Percentiles rank a stretch among this genome's conserved stretches.
Conservation (phyloP, 53 echinoderm and acorn worm species). For the Hippasteria phrygiana region DNA sequence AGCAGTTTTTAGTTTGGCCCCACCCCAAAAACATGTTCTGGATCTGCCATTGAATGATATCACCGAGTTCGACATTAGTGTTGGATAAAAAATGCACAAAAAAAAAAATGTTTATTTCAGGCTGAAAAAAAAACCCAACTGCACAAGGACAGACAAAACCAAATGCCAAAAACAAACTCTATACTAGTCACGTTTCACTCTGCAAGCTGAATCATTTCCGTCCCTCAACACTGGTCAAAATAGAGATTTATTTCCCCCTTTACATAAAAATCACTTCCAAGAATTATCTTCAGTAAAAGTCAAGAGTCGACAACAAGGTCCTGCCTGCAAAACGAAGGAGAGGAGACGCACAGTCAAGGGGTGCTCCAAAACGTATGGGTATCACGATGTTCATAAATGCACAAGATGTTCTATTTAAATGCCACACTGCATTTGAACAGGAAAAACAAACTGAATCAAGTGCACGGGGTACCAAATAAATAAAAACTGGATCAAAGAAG, state of each 20-base stretch:
- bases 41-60: no score
- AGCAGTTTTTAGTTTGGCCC: no score
- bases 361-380: background rate
- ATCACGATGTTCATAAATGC: background rate
- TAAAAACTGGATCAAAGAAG: background rate
- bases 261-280: no score
- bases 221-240: background rate
- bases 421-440: background rate
- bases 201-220: background rate
- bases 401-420: background rate
- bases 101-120: no score
- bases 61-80: no score
- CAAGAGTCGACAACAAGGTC: background rate
- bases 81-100: no score
- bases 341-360: background rate
- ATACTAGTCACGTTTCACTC: background rate
- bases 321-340: background rate
- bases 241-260: background rate
- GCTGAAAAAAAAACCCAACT: no score
- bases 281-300: background rate
- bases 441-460: background rate
- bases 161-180: no score
- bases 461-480: background rate
- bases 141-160: no score
- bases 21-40: no score